Conservation (phyloP, 2,797 vertebrate genomes). For the Hemitrygon akajei region DNA sequence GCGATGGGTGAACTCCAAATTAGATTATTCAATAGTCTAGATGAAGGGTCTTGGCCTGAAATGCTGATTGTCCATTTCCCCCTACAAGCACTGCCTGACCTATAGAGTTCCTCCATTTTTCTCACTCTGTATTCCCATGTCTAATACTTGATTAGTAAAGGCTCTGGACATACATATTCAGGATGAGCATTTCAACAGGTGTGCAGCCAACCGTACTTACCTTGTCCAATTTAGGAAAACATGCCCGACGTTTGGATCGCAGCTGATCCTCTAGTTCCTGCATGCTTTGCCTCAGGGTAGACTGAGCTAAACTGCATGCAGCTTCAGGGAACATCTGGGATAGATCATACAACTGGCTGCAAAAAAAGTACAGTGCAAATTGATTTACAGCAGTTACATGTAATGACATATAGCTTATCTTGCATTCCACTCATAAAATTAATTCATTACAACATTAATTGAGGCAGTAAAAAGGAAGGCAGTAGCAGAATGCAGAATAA, state of each 20-base stretch:
- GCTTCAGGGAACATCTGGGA: constrained; percentile 83
- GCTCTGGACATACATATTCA: not conserved
- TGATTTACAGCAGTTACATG: no score
- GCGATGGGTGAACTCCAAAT: not conserved
- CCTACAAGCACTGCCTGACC: no score
- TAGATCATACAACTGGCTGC: constrained; percentile 72
- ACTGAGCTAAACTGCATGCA: constrained; percentile 63
- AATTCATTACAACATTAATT: no score
- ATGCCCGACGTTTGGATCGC: constrained; percentile 69
- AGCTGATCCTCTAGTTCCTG: constrained; percentile 69
- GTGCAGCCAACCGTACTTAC: constrained; percentile 52
- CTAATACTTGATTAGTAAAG: not conserved
- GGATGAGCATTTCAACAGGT: not conserved
- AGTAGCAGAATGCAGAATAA: no score
- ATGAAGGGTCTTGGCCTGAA: no score
- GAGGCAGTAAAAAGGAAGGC: no score
- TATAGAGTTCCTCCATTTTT: no score
- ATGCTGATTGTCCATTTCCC: no score
- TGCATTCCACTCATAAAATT: no score
- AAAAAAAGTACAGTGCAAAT: not conserved
- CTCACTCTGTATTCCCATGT: no score
- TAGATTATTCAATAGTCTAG: not conserved
- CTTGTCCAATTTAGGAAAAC: constrained; percentile 70
- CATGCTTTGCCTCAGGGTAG: constrained; percentile 66
- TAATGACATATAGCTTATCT: no score